A percentile compares a stretch with the other conserved stretches of the same genome.
phyloP scores from a whole-genome alignment of 2,888 invertebrate genomes.

The Plusia festucae region DNA sequence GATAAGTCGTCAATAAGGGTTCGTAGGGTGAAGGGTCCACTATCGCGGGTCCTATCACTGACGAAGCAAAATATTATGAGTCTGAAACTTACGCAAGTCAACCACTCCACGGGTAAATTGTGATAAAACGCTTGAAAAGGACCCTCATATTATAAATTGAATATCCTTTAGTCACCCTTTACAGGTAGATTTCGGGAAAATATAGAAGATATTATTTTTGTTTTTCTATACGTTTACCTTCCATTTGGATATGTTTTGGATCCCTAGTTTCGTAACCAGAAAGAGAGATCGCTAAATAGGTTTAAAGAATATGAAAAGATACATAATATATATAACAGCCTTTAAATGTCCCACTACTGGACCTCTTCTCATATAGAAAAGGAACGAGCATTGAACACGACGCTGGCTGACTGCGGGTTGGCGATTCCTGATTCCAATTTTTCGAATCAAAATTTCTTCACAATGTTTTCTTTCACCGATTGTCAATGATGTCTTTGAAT shows the following conservation, averaged over 20 bases:
- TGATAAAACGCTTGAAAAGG: slow-evolving; percentile 30
- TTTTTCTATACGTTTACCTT: neutral
- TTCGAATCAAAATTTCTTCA: too few species aligned
- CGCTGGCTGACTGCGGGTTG: too few species aligned
- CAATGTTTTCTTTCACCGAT: too few species aligned
- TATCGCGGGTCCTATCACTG: slow-evolving; percentile 42
- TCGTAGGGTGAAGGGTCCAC: slow-evolving; percentile 35
- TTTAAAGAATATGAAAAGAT: too few species aligned
- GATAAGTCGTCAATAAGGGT: slow-evolving; percentile 41
- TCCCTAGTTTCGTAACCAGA: neutral
- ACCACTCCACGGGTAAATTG: slow-evolving; percentile 39
- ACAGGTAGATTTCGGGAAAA: neutral
- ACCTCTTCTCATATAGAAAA: too few species aligned
- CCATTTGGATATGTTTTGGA: neutral
- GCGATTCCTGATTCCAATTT: too few species aligned
- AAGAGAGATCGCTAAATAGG: neutral
- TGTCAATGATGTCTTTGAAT: too few species aligned
- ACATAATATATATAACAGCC: too few species aligned
- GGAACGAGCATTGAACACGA: too few species aligned
- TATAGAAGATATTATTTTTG: neutral
- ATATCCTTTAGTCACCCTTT: slow-evolving; percentile 2
- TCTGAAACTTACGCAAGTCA: slow-evolving; percentile 19
- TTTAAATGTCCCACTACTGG: too few species aligned
- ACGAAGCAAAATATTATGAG: slow-evolving; percentile 40
- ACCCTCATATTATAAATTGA: slow-evolving; percentile 14